Conservation (phyloP, 2,888 invertebrate species). For the Amaurobius ferox region DNA sequence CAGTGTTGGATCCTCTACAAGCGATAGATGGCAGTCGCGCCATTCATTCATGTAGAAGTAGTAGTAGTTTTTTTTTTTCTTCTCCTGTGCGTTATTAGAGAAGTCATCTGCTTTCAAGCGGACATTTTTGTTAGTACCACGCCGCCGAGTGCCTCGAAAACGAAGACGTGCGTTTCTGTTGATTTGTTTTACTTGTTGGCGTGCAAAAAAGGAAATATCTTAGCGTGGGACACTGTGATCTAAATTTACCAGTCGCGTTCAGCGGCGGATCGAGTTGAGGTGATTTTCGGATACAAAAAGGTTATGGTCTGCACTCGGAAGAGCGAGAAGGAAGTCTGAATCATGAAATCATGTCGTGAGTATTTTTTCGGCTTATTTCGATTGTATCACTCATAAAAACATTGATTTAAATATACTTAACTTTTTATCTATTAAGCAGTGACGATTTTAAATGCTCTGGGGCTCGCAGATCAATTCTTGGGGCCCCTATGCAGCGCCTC, state of each 20-base stretch:
- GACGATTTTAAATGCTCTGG: too few species aligned
- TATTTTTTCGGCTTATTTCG: too few species aligned
- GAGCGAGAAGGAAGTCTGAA: neutral
- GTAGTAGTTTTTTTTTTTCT: conserved; percentile 27
- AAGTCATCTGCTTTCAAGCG: conserved; percentile 19
- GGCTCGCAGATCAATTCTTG: too few species aligned
- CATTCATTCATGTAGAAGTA: conserved; percentile 62
- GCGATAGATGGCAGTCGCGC: conserved; percentile 53
- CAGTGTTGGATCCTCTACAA: neutral
- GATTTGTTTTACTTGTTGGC: neutral
- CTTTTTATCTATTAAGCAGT: too few species aligned
- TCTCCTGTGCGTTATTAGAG: conserved; percentile 19
- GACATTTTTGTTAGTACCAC: conserved; percentile 18
- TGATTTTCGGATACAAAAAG: neutral
- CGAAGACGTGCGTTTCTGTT: neutral
- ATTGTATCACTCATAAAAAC: too few species aligned
- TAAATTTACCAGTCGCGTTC: conserved; percentile 53
- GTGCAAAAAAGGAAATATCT: conserved; percentile 17
- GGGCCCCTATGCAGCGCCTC: too few species aligned
- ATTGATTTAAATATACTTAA: too few species aligned
- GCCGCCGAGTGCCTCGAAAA: neutral
- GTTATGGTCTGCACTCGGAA: too few species aligned
- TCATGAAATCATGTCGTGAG: conserved; percentile 43
- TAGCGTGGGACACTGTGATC: conserved; percentile 45
- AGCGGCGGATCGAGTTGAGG: neutral